phyloP scores from a whole-genome alignment of 2,113 vertebrate genomes.

The Castor canadensis region DNA sequence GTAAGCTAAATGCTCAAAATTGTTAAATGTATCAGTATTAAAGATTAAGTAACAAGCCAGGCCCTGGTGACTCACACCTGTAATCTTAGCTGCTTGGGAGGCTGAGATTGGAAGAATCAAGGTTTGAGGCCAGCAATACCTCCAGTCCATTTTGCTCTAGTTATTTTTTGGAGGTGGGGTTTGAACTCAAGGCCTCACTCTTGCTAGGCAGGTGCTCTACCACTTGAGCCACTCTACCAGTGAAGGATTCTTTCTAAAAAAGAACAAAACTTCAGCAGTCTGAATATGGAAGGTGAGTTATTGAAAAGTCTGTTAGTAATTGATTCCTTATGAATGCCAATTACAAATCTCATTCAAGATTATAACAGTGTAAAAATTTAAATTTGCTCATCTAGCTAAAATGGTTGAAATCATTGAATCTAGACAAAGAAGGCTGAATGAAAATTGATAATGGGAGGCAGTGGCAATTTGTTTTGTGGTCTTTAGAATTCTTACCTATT shows the following conservation, averaged over 20 bases:
- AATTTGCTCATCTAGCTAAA: conserved; percentile 24
- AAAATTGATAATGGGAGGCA: background rate
- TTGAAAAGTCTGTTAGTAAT: background rate
- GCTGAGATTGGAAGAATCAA: too few species aligned
- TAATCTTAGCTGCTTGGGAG: too few species aligned
- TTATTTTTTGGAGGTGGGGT: too few species aligned
- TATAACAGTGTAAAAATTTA: background rate
- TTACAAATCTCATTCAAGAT: conserved; percentile 29
- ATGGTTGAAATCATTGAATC: background rate
- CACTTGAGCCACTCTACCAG: too few species aligned
- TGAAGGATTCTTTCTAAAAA: background rate
- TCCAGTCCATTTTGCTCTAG: too few species aligned
- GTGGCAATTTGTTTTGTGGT: background rate
- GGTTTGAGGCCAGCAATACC: too few species aligned
- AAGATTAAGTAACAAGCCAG: too few species aligned
- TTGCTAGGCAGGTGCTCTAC: too few species aligned
- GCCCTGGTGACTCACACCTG: too few species aligned
- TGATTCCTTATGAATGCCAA: background rate
- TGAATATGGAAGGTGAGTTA: background rate
- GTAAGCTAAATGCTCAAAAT: too few species aligned
- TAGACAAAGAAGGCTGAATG: conserved; percentile 6
- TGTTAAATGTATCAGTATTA: too few species aligned
- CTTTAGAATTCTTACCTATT: conserved; percentile 5
- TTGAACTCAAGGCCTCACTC: too few species aligned
- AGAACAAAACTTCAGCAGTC: background rate